These are phyloP conservation scores for Nothobranchius kuhntae DNA, from an alignment of 2,113 vertebrate species.

Conservation along the genomic window DNA sequence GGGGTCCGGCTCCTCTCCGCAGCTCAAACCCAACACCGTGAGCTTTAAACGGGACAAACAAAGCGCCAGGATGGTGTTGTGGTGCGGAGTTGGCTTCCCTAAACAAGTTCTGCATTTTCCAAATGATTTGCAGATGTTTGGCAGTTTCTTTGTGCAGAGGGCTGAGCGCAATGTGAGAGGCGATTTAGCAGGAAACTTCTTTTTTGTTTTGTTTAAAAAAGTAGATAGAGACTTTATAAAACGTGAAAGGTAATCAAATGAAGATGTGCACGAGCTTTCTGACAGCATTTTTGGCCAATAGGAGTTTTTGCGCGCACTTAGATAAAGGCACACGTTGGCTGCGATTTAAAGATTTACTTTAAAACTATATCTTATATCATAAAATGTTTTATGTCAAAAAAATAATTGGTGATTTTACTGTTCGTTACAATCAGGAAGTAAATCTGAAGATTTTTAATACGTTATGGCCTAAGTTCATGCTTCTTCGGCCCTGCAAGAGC, in stretches of 20 bases:
- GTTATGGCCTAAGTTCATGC: too few relatives aligned
- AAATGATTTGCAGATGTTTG: slow-evolving; percentile 80
- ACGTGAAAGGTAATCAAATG: neutral
- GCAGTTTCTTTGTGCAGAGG: slow-evolving; percentile 47
- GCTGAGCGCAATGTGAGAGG: slow-evolving; percentile 38
- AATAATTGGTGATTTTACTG: too few relatives aligned
- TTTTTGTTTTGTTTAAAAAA: slow-evolving; percentile 1
- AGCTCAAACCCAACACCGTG: neutral
- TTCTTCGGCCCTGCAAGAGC: too few relatives aligned
- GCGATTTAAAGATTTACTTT: too few relatives aligned
- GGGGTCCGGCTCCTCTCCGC: slow-evolving; percentile 15
- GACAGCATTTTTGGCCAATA: too few relatives aligned
- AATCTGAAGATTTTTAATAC: too few relatives aligned
- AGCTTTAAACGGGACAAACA: slow-evolving; percentile 48
- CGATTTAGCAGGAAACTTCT: slow-evolving; percentile 15
- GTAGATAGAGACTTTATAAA: slow-evolving; percentile 4
- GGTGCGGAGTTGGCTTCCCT: slow-evolving; percentile 46
- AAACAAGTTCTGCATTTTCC: slow-evolving; percentile 74
- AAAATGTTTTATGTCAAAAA: too few relatives aligned
- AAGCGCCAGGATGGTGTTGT: slow-evolving; percentile 50
- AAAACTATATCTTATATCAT: too few relatives aligned
- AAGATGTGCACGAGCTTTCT: too few relatives aligned
- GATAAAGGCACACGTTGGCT: too few relatives aligned
- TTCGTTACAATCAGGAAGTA: too few relatives aligned
- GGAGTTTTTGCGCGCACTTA: neutral